Base-by-base conservation (phyloP, 2,797 vertebrate genomes). In the Trichosurus vulpecula region DNA sequence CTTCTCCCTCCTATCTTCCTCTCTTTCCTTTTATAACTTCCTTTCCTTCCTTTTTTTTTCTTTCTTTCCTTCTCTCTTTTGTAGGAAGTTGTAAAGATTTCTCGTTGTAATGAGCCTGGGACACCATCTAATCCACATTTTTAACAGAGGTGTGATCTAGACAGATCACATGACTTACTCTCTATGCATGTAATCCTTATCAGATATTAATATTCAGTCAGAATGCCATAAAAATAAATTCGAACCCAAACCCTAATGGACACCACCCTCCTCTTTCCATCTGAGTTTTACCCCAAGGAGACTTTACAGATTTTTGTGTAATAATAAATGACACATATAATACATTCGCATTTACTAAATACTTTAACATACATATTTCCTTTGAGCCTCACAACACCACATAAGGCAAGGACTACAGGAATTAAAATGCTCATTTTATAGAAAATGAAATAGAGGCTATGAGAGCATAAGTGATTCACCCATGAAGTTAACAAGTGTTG, bases 1-100 rank as follows among this genome's bases (percentile, higher is more conserved):
- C 2, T 13, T 13, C 30, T 51, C 1, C 41, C 3, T 35, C 0
- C 57, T 0, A 6, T 4, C 11, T 11, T 0, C 12, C 31, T 5
- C 0, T 0, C 30, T 4, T 12, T 4, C 58, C 12, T 89, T 3
- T 47, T 19, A 74, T 41, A 14, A 87, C 14, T 6, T 13, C 6
- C 19, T 3, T 29, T 25, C 5, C 22, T 29, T 52, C 81, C 8
- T 30, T 13, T 31, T 11, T 16, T 0, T 51, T 52, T 30, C 12
- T 90, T 53, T 29, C 89, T 3, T 11, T 31, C 89, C 10, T 31
- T 6, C 2, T 16, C 47, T 12, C 52, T 53, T 16, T 52, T 90
- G 12, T 30, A 53, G 13, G 0, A 53, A 53, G 52, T 35, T 66
- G 35, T 19, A 66, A 66, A 66, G 13, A n/a, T 66, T 66, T 66